These are phyloP conservation scores for Probaryconus sp. DNA, from an alignment of 1,140 invertebrate genomes.

Conservation along the genomic window DNA sequence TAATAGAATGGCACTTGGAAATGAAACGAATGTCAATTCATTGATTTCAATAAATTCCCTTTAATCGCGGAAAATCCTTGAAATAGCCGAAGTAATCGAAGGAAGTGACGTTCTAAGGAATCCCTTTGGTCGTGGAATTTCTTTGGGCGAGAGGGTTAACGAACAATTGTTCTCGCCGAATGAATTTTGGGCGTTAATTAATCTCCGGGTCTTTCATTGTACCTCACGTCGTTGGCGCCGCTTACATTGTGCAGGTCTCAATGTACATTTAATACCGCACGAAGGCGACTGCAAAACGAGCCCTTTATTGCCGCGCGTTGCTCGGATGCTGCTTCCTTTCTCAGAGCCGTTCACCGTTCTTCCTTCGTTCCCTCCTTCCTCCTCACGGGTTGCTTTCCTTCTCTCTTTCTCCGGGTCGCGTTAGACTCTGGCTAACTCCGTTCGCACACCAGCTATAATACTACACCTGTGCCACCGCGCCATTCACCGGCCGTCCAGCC, in stretches of 20 bases:
- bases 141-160: too few species aligned
- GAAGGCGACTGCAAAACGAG: conserved; percentile 68
- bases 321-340: conserved; percentile 76
- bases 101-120: too few species aligned
- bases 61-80: too few species aligned
- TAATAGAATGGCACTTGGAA: too few species aligned
- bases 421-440: neutral
- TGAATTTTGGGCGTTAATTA: conserved; percentile 26
- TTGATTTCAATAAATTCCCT: too few species aligned
- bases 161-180: too few species aligned
- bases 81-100: too few species aligned
- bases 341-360: conserved; percentile 69
- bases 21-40: too few species aligned
- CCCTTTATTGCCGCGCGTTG: conserved; percentile 74
- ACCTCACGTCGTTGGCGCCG: conserved; percentile 37
- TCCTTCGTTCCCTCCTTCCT: conserved; percentile 31
- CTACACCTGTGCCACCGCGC: conserved; percentile 53
- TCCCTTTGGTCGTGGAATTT: too few species aligned
- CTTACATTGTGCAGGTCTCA: conserved; percentile 46
- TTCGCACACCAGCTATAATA: conserved; percentile 17
- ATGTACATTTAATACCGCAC: conserved; percentile 45
- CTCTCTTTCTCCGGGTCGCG: neutral
- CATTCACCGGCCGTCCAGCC: conserved; percentile 47
- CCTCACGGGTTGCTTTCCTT: conserved; percentile 8
- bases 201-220: neutral